Conservation (phyloP, 2,888 invertebrate species). For the Nineta flava region DNA sequence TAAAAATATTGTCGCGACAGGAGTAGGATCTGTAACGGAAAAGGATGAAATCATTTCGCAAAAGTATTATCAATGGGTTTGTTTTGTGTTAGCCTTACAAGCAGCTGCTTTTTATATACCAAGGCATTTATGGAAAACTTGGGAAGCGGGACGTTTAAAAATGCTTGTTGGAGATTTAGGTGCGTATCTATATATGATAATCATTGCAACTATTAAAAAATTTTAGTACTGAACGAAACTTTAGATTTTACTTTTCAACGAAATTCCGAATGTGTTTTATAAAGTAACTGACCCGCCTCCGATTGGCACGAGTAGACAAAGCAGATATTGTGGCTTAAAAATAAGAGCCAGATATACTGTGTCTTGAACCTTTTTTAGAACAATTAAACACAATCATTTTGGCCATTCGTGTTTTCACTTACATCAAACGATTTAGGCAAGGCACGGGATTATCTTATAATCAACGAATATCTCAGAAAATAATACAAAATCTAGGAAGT, state of each 20-base stretch:
- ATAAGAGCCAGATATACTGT: no score
- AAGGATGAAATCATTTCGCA: conserved; percentile 38
- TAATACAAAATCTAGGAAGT: no score
- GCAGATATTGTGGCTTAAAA: no score
- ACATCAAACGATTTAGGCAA: no score
- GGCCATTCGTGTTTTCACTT: no score
- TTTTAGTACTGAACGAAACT: no score
- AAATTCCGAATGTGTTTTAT: background rate
- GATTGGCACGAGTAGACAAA: no score
- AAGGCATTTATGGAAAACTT: conserved; percentile 53
- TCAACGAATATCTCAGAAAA: no score
- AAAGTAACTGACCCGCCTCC: no score
- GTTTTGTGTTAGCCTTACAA: conserved; percentile 48
- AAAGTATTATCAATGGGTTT: conserved; percentile 59
- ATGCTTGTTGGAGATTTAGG: conserved; percentile 40
- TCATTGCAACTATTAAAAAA: background rate
- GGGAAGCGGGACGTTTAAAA: conserved; percentile 48
- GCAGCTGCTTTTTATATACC: conserved; percentile 52
- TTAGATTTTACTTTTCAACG: background rate
- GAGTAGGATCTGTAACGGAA: conserved; percentile 29
- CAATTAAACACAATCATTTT: no score
- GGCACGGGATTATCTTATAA: no score
- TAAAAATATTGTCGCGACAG: conserved; percentile 32
- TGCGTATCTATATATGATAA: conserved; percentile 19
- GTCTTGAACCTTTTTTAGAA: no score